Evolutionary conservation across 2,888 invertebrate species (phyloP), one percentile per base, ranked within the genome.

Genomic region (Plemyria rubiginata): DNA sequence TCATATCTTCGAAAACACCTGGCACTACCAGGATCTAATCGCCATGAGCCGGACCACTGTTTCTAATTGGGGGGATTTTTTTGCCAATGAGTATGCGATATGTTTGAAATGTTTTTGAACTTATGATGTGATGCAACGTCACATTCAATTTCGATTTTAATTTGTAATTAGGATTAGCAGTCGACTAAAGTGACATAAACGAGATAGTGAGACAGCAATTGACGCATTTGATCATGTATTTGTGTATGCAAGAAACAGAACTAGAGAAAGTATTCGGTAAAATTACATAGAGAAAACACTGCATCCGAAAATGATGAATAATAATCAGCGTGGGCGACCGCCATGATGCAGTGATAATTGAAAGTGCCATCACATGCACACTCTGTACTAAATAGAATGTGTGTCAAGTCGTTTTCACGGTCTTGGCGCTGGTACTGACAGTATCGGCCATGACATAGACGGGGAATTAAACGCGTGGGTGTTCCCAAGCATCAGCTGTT

Each of bases 11-110:
- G 80, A 72, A 67, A 80, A 74, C 83, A 85, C 84, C 84, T 83
- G 88, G 85, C 75, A 81, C 82, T 86, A 90, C 92, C 92, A 92
- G 92, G 92, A 92, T 90, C 87, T 82, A 85, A 86, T 78, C 80
- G 73, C 80, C 75, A 79, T 80, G 79, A 76, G 71, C 71, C 74
- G 71, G 75, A 78, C 73, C 77, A 72, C 45, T 72, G 72, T 75
- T 77, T 78, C 79, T 85, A 82, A 88, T 86, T 85, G 80, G 75
- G 73, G 75, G 75, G 78, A 76, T 83, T 85, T 85, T n/a, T 82
- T 85, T 84, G 80, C 71, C 71, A 71, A 32, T 58, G 38, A 45
- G 58, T 54, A 58, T 52, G 63, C 29, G 40, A 60, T 41, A 46
- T 54, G 36, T 38, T 38, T 38, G 59, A 46, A 55, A 16, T 64